Evolutionary conservation across 2,113 vertebrate species (phyloP), one percentile per base, ranked within the genome.

Genomic region (Larimichthys polyactis): DNA sequence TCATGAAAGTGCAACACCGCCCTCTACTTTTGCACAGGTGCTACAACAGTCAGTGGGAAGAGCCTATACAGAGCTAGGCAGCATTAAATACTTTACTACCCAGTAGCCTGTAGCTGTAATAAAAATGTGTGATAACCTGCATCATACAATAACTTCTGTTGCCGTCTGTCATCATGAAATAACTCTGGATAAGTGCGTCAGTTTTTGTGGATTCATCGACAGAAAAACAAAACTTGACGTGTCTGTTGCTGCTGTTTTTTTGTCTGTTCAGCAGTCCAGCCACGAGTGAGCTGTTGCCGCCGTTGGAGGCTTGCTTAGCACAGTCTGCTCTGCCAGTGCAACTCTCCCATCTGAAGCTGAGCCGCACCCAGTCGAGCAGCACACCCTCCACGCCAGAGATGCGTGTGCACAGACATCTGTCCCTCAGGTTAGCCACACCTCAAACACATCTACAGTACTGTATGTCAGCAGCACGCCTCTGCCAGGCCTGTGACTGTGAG

Each of bases 381-480:
- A 94, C 93, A 3, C 96, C 96, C 0, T 94, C 96, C 27, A 96
- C 96, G 4, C 96, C 96, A 0, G 96, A 97, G 85, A 91, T 96
- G 87, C 95, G 92, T 15, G 90, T 96, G 8, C 95, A 95, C 72
- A 89, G 95, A 32, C 94, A 95, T 6, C 94, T 93, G 10, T 95
- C 95, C 0, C 95, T 96, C 82, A 96, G 96, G 96, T 97, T 97
- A 89, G 22, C 71, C 11, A 3, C 80, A 27, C 52, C 19, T 52
- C 32, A 29, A 12, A 65, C 29, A 36, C 20, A 52, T 17, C 55
- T 43, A 11, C 24, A 60, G 9, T 10, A 24, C 36, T 36, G 29
- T 27, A 17, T 12, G 27, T 49, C 19, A 7, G 17, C 20, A 55
- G 32, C 63, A 65, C 66, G 43, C 17, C n/a, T 70, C 2, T 24